Evolutionary conservation across 2,113 vertebrate genomes (phyloP), one percentile per base, ranked within the genome.

Genomic region (Solenodon paradoxus): DNA sequence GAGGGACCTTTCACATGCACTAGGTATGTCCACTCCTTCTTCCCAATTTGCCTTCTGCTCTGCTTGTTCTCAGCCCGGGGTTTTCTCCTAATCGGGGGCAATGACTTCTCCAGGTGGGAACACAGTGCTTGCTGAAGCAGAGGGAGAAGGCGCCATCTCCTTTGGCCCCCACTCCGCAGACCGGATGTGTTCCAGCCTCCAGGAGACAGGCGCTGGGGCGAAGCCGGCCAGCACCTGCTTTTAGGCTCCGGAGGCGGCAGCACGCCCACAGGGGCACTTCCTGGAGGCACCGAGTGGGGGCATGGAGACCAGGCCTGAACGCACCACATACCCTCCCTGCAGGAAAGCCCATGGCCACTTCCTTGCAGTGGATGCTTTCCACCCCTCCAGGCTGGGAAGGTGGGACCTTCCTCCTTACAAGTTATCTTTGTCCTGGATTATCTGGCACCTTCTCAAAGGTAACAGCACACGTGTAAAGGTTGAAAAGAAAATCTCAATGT

Each of bases 401-500:
- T 6, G 6, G 49, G 68, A 35, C 32, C 32, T 20, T 28, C 32
- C 49, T 51, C 10, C 40, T 82, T 35, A 59, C 19, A 24, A 26
- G 9, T 64, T 32, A 26, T 66, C 78, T 94, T 71, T 68, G 32
- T 45, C 71, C 63, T 26, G 16, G 24, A 42, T 22, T 61, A 42
- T 9, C 26, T 75, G 84, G 32, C n/a, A 57, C 66, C 80, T 90
- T 85, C 71, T 95, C 22, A 66, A 26, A 9, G 51, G 8, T 38
- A 88, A 45, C 16, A 28, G 35, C 15, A 69, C 15, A 69, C 38
- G 51, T 53, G 35, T 40, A 53, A 84, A 90, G 71, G 80, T 83
- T 93, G 9, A 30, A 93, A 94, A 80, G 20, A 28, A 86, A 92
- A 83, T 88, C 38, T 49, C 42, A 88, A 82, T 85, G 72, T 30